A percentile compares a stretch with the other conserved stretches of the same genome.
These are phyloP conservation scores for Caenorhabditis imperialis DNA, from an alignment of 2,888 invertebrate genomes.

Conservation along the genomic window DNA sequence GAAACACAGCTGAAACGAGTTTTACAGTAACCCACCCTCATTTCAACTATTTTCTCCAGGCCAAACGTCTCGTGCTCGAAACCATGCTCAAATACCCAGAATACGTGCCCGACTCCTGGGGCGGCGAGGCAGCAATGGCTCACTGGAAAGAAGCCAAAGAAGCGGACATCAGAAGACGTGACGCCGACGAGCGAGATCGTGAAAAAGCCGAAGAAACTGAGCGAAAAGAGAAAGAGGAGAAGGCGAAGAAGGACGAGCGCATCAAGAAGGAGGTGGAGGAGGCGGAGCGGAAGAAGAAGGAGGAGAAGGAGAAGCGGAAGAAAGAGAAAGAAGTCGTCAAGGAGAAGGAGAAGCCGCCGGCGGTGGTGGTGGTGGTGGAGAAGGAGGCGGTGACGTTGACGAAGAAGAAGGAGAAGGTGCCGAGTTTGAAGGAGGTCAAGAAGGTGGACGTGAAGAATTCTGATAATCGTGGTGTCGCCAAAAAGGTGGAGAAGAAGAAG, in stretches of 20 bases:
- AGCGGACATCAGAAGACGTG: slow-evolving; percentile 16
- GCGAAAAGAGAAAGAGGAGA: slow-evolving; percentile 7
- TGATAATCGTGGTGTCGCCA: neutral
- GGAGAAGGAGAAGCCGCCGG: neutral
- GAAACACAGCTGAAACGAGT: no score
- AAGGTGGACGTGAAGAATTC: slow-evolving; percentile 7
- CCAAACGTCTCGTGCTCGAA: slow-evolving; percentile 32
- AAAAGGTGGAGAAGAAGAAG: slow-evolving; percentile 9
- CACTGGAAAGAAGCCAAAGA: slow-evolving; percentile 39
- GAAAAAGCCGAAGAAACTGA: neutral
- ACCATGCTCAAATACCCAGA: slow-evolving; percentile 37
- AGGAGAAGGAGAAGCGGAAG: slow-evolving; percentile 34
- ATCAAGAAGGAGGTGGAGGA: slow-evolving; percentile 36
- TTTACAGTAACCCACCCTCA: no score
- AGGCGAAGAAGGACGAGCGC: slow-evolving; percentile 25
- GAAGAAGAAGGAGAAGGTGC: slow-evolving; percentile 12
- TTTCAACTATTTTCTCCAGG: no score
- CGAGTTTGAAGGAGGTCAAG: slow-evolving; percentile 3
- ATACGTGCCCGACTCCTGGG: slow-evolving; percentile 43
- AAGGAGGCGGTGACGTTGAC: neutral
- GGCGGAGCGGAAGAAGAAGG: slow-evolving; percentile 22
- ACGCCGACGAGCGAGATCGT: slow-evolving; percentile 21
- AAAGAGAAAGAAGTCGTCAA: neutral
- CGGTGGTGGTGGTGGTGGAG: no score
- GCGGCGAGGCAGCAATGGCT: slow-evolving; percentile 26